Base-by-base conservation (phyloP, 2,888 invertebrate genomes). In the Dermolepida albohirtum region DNA sequence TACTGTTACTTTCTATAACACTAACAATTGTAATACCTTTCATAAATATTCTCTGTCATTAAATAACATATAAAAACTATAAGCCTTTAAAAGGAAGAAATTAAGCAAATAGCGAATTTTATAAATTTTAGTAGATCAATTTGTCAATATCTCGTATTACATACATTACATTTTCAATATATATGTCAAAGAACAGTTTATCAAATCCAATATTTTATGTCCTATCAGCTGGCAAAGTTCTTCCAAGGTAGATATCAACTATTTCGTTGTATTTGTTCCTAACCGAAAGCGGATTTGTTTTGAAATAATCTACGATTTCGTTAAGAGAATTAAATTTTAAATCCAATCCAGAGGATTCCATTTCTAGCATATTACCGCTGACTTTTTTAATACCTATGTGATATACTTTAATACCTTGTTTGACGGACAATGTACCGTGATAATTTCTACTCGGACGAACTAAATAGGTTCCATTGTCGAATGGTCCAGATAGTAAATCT, bases 401-500 rank as follows among this genome's bases (percentile, higher is more conserved):
- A 39, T 69, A 69, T 2, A 69, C 59, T 52, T 62, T 69, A 17
- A 47, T 41, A 8, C 44, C 47, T 34, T 66, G 39, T n/a, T 47
- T 59, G n/a, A 69, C 62, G 5, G 69, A 65, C 2, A 69, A 11
- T 16, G 69, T 62, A 11, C 62, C 51, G 27, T 66, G 47, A 39
- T 51, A 52, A 8, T 51, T 40, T 44, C 52, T 41, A 14, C 69
- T 69, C 16, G 69, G 69, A 5, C 69, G 69, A 14, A 66, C 17
- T 44, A 69, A 49, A 41, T 52, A 69, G 7, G 69, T 62, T 6
- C 69, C 69, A 11, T 69, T 52, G n/a, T 22, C 50, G 5, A 52
- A 43, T 5, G 39, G 29, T 62, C 62, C 49, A 0, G 54, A 50
- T 14, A 69, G 63, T 6, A 69, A 14, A 10, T n/a, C 17, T 39